phyloP scores from a whole-genome alignment of 2,797 vertebrate species.

The Hydrophis major region DNA sequence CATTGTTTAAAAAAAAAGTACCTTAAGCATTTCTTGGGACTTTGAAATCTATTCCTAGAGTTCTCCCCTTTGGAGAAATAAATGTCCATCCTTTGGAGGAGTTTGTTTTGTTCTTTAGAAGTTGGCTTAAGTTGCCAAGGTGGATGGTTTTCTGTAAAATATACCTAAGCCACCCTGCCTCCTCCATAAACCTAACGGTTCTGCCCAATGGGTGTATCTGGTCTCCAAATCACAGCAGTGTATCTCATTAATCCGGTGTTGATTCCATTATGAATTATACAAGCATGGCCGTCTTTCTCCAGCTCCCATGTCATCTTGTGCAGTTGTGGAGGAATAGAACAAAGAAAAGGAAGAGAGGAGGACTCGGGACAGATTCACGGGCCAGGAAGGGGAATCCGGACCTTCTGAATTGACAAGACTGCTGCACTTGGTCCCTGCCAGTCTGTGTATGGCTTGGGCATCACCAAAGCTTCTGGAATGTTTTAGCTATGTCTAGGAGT shows the following conservation, averaged over 20 bases:
- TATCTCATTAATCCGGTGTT: not conserved
- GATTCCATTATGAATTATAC: not conserved
- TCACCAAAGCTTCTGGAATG: not conserved
- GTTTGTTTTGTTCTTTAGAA: conserved; percentile 55
- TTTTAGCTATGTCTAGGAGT: not conserved
- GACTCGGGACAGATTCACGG: not conserved
- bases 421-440: not conserved
- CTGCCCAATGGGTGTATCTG: conserved; percentile 6
- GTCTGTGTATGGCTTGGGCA: not conserved
- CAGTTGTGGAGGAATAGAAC: not conserved
- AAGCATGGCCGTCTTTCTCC: not conserved
- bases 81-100: conserved; percentile 55
- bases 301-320: not conserved
- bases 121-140: conserved; percentile 48
- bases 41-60: conserved; percentile 67
- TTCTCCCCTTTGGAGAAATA: conserved; percentile 47
- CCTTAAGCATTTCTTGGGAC: conserved; percentile 73
- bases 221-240: conserved; percentile 4
- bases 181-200: conserved; percentile 54
- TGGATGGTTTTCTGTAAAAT: conserved; percentile 58
- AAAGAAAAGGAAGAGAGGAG: not conserved
- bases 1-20: conserved; percentile 73
- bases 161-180: conserved; percentile 28
- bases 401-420: not conserved
- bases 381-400: not conserved